Base-by-base conservation (phyloP, 2,113 vertebrate species). In the Cynoglossus semilaevis region DNA sequence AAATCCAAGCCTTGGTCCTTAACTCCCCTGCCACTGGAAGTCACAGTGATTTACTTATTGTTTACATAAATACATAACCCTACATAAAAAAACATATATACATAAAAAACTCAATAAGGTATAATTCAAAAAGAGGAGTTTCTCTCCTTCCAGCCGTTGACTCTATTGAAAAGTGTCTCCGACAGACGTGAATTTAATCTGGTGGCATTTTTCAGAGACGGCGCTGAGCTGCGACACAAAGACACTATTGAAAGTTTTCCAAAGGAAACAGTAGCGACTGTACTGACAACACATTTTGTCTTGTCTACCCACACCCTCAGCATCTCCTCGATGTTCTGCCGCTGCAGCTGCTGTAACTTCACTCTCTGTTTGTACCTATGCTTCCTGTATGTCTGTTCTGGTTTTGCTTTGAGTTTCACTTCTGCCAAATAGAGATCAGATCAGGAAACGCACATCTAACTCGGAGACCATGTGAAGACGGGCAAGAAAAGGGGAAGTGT, bases 381-480 rank as follows among this genome's bases (percentile, higher is more conserved):
- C 64, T 74, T 84, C 72, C 81, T 82, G 58, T 67, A 38, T 18
- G 67, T 62, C 69, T 76, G 51, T n/a, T 54, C 58, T 67, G 55
- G 72, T 82, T 55, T 35, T 5, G 54, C 56, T 77, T 51, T 61
- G 74, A 61, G 75, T 83, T 81, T 81, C 54, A 58, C 68, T 84
- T 84, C 81, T 85, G 60, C 62, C 37, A 7, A 50, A 16, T 38
- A 43, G 22, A 37, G 63, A 64, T 67, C 37, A 38, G 35, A 9
- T 29, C 85, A 83, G 88, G 83, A 89, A 88, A 83, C 48, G 68
- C 64, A 77, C 44, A 72, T 85, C 70, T 66, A 70, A 52, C 66
- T 63, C 57, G 49, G 66, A 63, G 43, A 42, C n/a, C 36, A 22
- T 2, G 43, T 46, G 56, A 57, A 44, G 59, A 51, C 46, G 41